phyloP scores from a whole-genome alignment of 92 coral and sea anemone species.

The Chrysogorgia sp. region DNA sequence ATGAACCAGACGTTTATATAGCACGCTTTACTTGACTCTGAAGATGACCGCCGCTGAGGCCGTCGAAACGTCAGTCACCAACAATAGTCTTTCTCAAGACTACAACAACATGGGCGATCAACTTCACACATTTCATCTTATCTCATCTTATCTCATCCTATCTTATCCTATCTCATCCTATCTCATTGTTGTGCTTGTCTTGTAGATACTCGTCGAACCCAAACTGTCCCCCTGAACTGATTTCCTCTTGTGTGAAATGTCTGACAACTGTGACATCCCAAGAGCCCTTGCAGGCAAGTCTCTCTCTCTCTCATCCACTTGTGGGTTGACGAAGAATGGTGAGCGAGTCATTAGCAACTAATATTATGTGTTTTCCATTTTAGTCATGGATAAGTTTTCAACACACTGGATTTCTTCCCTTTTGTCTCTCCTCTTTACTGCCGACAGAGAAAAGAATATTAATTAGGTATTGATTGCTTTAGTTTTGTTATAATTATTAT shows the following conservation, averaged over 20 bases:
- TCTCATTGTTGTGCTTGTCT: background rate
- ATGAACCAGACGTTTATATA: no score
- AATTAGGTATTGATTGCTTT: slow-evolving; percentile 6
- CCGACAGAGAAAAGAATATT: slow-evolving; percentile 55
- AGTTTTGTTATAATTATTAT: no score
- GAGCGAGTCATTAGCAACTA: background rate
- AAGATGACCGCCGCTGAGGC: no score
- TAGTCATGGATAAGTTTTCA: slow-evolving; percentile 93
- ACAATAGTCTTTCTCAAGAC: no score
- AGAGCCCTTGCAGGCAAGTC: slow-evolving; percentile 82
- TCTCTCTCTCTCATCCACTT: background rate
- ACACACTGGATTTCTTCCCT: slow-evolving; percentile 91
- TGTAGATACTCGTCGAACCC: slow-evolving; percentile 84
- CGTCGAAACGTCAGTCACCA: no score
- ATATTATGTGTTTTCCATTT: background rate
- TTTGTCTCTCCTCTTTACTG: slow-evolving; percentile 72
- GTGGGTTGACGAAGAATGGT: no score
- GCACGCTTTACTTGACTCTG: no score
- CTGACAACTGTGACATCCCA: slow-evolving; percentile 84
- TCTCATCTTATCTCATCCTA: no score
- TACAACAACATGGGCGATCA: no score
- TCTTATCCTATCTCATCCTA: no score
- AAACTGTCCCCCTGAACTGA: slow-evolving; percentile 77
- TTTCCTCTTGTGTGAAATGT: slow-evolving; percentile 83
- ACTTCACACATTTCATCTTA: no score